Evolutionary conservation across 2,113 vertebrate genomes (phyloP), one percentile per base, ranked within the genome.

Genomic region (Pipa parva): DNA sequence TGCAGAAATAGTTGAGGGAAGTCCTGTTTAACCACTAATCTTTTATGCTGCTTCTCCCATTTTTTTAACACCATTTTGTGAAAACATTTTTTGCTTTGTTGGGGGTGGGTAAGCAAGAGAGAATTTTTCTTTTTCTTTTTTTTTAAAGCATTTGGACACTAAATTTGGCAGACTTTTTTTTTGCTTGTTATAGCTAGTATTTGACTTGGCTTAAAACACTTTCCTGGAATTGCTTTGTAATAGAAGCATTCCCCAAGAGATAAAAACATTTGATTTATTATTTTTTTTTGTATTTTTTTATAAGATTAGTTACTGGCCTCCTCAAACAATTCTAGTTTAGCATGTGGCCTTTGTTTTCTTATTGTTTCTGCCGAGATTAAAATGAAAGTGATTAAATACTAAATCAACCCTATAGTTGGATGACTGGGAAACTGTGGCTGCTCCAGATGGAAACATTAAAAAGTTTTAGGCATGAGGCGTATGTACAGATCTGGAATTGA

Each of bases 241-340:
- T 81, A 74, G 63, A 75, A 77, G 70, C 72, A 33, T 76, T 74
- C 66, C 71, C 76, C 67, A 45, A 76, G 78, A 81, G 75, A 77
- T 71, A 78, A 73, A 80, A 84, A 78, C 63, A 78, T 77, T 37
- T 81, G 79, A 81, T 81, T 80, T 79, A 80, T 83, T 79, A 80
- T 76, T 79, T 65, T n/a, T n/a, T 50, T 39, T 80, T 70, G 48
- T 72, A 60, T 78, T 81, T 79, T 77, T 78, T 79, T 73, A 75
- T 74, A 56, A 76, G 61, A 79, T 25, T 74, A 73, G 74, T 74
- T 71, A 75, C 63, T 77, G 63, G 66, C 50, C 73, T 72, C 27
- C 15, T 61, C 22, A 37, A 37, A 39, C 28, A 42, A 52, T 77
- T 77, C 73, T 45, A 63, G 63, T 74, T 72, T 33, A 76, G 55